These are phyloP conservation scores for Drosophila insularis DNA, from an alignment of 1,140 invertebrate genomes.

Conservation along the genomic window DNA sequence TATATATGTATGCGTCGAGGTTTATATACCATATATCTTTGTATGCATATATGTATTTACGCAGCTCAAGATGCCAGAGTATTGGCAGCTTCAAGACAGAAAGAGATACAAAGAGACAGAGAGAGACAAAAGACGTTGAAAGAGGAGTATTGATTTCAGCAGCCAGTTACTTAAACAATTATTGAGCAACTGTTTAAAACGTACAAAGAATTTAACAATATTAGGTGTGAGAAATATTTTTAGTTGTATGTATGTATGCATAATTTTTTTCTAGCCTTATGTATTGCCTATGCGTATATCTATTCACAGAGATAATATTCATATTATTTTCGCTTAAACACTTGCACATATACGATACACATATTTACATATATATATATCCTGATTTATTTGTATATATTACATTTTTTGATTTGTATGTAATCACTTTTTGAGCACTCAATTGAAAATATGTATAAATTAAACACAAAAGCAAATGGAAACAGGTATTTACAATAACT, in stretches of 20 bases:
- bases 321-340: background rate
- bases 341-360: background rate
- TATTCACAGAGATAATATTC: background rate
- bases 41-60: constrained; percentile 4
- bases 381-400: background rate
- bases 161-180: constrained; percentile 11
- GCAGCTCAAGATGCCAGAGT: constrained; percentile 1
- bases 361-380: no score
- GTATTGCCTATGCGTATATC: background rate
- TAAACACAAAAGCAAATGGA: constrained; percentile 45
- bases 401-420: constrained; percentile 31
- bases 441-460: constrained; percentile 40
- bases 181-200: background rate
- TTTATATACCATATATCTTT: constrained; percentile 6
- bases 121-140: background rate
- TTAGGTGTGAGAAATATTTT: background rate
- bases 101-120: constrained; percentile 16
- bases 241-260: background rate
- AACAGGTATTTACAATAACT: constrained; percentile 67
- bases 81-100: background rate
- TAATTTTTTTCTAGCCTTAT: background rate
- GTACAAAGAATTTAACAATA: constrained; percentile 2
- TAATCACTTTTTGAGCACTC: constrained; percentile 29
- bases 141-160: background rate
- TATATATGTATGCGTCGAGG: constrained; percentile 5